Evolutionary conservation across 2,888 invertebrate species (phyloP), one percentile per base, ranked within the genome.

Genomic region (Leptinotarsa rubiginosa): DNA sequence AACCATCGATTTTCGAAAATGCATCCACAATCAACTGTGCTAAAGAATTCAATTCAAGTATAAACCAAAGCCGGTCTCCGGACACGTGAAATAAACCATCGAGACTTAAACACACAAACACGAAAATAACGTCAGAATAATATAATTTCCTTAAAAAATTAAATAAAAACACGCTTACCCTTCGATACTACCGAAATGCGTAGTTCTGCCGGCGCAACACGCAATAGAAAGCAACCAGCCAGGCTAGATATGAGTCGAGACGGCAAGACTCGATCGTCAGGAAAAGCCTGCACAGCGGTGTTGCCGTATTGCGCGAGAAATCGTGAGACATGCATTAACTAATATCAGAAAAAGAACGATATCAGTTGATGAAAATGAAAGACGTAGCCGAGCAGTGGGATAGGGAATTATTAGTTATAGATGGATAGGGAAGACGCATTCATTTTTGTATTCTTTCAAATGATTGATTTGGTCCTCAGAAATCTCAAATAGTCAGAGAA

Each of bases 131-230:
- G 12, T 16, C n/a, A 15, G 15, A 50, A 50, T 16, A 15, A n/a
- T 16, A 50, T 50, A 50, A n/a, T 50, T 50, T 50, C n/a, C 50
- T 50, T 50, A 2, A n/a, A 50, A n/a, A 50, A 50, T 22, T 10
- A 56, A 56, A 31, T 69, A 62, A 69, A 70, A 68, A 41, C 16
- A 56, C 72, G 80, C 84, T 83, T 80, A 84, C 84, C 84, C 81
- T 81, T 70, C 70, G 77, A 75, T 77, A 77, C 76, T 76, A 79
- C 80, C 69, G 77, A 84, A 83, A 80, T 84, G 84, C 84, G 84
- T 84, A 84, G 82, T 83, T 82, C 78, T 76, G 78, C 77, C 83
- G 79, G 80, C 80, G 80, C 79, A 76, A 79, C 80, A 81, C 81
- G 83, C 81, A 81, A 81, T 83, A 80, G 75, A 81, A 75, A 78